Evolutionary conservation across 2,797 vertebrate genomes (phyloP).

Genomic region (Acomys russatus): DNA sequence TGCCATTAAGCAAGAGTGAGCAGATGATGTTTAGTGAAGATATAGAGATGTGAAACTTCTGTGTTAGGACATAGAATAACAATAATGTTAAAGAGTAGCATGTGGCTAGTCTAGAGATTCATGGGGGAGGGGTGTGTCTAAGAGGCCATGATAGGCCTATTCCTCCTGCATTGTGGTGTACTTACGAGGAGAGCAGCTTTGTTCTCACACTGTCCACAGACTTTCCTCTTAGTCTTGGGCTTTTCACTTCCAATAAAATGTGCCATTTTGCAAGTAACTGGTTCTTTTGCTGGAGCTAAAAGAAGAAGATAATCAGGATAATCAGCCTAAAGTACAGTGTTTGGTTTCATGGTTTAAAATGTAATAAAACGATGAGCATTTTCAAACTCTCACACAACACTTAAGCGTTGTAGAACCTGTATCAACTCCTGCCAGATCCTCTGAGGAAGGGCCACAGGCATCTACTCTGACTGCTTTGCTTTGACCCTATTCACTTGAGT

Average conservation of each 20-base stretch:
- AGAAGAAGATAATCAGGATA: constrained; percentile 58
- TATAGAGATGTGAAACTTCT: fast-evolving
- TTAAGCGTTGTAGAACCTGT: not conserved
- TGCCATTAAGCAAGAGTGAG: not conserved
- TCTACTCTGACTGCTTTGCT: not conserved
- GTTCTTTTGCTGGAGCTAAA: constrained; percentile 81
- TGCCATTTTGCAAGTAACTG: constrained; percentile 71
- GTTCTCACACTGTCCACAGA: constrained; percentile 90
- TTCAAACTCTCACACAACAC: not conserved
- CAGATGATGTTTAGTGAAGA: not conserved
- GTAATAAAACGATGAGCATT: not conserved
- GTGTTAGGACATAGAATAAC: not conserved
- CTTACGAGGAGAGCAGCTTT: constrained; percentile 91
- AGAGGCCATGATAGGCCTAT: not conserved
- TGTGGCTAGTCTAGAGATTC: not conserved
- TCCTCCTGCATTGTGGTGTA: not conserved
- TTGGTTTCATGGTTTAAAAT: not conserved
- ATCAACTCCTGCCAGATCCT: fast-evolving
- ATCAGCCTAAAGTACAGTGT: constrained; percentile 1
- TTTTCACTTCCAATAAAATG: constrained; percentile 81
- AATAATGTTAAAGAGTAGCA: not conserved
- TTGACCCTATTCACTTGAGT: no score
- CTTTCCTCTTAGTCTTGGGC: constrained; percentile 86
- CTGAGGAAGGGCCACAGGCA: not conserved
- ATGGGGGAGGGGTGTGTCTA: fast-evolving